Conservation (phyloP, 1,140 invertebrate species). For the Sycobia sp. region DNA sequence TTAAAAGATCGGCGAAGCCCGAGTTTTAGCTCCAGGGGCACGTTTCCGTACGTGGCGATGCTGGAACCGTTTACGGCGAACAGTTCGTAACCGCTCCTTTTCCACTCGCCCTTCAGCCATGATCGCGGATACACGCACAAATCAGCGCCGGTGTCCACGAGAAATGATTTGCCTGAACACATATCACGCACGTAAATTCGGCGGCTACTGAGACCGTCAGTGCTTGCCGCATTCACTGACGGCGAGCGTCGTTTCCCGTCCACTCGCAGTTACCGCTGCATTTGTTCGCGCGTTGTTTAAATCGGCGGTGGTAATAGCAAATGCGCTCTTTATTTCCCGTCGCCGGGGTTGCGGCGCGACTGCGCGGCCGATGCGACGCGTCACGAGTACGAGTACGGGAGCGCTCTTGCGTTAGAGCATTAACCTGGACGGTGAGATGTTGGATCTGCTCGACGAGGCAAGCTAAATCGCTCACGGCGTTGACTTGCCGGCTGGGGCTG, state of each 20-base stretch:
- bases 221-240: background rate
- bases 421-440: background rate
- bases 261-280: background rate
- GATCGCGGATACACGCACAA: conserved; percentile 29
- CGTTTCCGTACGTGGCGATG: no score
- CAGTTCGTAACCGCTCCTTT: conserved; percentile 20
- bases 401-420: background rate
- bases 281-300: background rate
- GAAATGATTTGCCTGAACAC: conserved; percentile 18
- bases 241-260: background rate
- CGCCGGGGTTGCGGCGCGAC: background rate
- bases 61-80: conserved; percentile 20
- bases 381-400: background rate
- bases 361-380: background rate
- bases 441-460: background rate
- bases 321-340: no score
- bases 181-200: conserved; percentile 19
- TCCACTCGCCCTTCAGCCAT: background rate
- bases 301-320: conserved; percentile 12
- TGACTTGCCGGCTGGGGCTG: background rate
- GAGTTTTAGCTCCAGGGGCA: conserved; percentile 37
- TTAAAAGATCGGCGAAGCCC: conserved; percentile 43
- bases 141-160: conserved; percentile 25
- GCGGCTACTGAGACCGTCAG: background rate
- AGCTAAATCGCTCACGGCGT: no score